phyloP scores from a whole-genome alignment of 2,888 invertebrate genomes.

The Cerceris ruficornis region DNA sequence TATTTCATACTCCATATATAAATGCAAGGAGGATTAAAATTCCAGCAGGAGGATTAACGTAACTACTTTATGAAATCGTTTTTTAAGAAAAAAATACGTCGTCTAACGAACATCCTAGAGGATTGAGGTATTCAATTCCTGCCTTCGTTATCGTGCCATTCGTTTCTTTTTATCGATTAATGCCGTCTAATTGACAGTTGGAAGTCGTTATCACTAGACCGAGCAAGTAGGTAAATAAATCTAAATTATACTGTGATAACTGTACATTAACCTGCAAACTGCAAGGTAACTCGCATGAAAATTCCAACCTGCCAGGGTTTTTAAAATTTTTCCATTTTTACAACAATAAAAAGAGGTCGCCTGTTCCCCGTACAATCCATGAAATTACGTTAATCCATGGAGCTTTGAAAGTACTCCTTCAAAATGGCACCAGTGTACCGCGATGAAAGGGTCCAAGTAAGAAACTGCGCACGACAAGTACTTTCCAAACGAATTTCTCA shows the following conservation, averaged over 20 bases:
- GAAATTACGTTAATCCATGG: slow-evolving; percentile 25
- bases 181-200: not conserved
- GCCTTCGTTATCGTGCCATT: not conserved
- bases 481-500: too few relatives aligned
- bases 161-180: not conserved
- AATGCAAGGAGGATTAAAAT: too few relatives aligned
- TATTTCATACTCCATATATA: too few relatives aligned
- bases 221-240: slow-evolving; percentile 14
- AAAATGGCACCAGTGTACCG: too few relatives aligned
- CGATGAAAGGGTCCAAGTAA: too few relatives aligned
- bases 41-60: too few relatives aligned
- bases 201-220: not conserved
- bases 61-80: too few relatives aligned
- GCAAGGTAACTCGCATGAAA: slow-evolving; percentile 6
- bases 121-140: not conserved
- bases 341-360: slow-evolving; percentile 12
- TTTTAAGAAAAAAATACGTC: too few relatives aligned
- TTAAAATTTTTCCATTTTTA: not conserved
- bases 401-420: too few relatives aligned
- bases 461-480: too few relatives aligned
- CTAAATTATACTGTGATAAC: slow-evolving; percentile 46
- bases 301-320: not conserved
- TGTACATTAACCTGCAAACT: not conserved
- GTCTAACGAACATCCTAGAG: not conserved
- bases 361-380: not conserved